Evolutionary conservation across 1,140 invertebrate species (phyloP).

Genomic region (Contarinia nasturtii): DNA sequence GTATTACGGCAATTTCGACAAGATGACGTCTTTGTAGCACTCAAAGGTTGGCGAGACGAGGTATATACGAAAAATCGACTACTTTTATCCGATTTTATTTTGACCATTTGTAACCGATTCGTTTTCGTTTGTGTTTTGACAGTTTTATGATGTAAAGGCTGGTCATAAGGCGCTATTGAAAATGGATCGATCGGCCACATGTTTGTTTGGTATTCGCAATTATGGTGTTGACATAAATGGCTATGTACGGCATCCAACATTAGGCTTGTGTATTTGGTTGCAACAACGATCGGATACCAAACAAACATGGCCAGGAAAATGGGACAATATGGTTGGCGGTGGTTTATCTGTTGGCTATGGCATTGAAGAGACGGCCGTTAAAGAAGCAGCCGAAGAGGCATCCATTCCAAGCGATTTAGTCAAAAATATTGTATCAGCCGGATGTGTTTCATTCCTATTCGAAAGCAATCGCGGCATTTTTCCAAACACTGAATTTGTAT

Average conservation of each 20-base stretch:
- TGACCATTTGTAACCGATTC: background rate
- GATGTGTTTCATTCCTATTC: constrained; percentile 77
- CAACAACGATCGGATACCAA: constrained; percentile 78
- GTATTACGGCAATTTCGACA: constrained; percentile 54
- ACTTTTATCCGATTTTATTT: background rate
- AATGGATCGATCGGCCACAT: constrained; percentile 81
- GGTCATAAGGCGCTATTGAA: constrained; percentile 53
- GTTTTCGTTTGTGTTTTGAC: constrained; percentile 13
- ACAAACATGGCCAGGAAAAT: constrained; percentile 85
- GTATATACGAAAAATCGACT: constrained; percentile 21
- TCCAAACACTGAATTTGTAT: constrained; percentile 89
- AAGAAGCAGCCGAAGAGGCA: constrained; percentile 88
- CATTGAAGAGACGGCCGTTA: constrained; percentile 72
- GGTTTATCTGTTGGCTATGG: constrained; percentile 74
- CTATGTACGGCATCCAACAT: constrained; percentile 64
- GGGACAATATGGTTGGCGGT: constrained; percentile 90
- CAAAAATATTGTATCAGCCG: constrained; percentile 54
- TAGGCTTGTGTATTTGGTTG: constrained; percentile 80
- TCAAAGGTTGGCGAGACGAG: constrained; percentile 84
- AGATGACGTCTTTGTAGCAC: constrained; percentile 34
- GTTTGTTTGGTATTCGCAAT: constrained; percentile 80
- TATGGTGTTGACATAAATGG: constrained; percentile 92
- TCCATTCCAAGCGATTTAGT: constrained; percentile 57
- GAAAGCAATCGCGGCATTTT: constrained; percentile 82
- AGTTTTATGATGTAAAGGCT: constrained; percentile 69